phyloP scores from a whole-genome alignment of 2,113 vertebrate species.

The Cyrtonyx montezumae region DNA sequence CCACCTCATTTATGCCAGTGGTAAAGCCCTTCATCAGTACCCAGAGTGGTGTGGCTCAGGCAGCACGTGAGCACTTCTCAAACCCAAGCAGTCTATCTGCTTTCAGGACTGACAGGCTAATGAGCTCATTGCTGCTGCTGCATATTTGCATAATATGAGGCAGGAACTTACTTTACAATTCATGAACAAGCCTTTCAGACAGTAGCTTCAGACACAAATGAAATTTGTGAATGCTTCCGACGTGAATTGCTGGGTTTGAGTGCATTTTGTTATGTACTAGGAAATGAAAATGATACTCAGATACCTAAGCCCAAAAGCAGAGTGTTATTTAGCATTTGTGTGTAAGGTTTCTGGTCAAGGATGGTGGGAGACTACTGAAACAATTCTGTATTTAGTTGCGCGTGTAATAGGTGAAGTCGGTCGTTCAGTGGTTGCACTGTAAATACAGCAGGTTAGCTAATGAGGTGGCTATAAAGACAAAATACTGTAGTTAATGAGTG shows the following conservation, averaged over 20 bases:
- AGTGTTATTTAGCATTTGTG: background rate
- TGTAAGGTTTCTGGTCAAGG: background rate
- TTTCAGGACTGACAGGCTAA: slow-evolving; percentile 23
- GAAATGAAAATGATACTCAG: background rate
- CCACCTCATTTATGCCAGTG: background rate
- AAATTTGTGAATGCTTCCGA: background rate
- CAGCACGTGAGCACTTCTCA: background rate
- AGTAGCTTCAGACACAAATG: background rate
- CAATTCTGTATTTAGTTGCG: background rate
- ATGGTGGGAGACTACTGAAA: background rate
- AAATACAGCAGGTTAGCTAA: background rate
- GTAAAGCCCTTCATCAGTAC: slow-evolving; percentile 11
- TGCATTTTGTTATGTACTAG: background rate
- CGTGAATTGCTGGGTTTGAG: slow-evolving; percentile 33
- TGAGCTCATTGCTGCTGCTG: slow-evolving; percentile 15
- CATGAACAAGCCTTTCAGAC: slow-evolving; percentile 18
- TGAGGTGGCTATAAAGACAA: background rate
- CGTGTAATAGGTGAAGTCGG: background rate
- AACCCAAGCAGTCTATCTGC: background rate
- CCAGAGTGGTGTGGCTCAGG: background rate
- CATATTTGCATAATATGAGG: slow-evolving; percentile 28
- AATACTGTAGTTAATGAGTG: background rate
- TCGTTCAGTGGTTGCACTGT: background rate
- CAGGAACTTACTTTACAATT: slow-evolving; percentile 40
- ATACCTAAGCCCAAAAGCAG: background rate